Percentiles rank a stretch among this genome's conserved stretches.
Conservation (phyloP, 2,113 vertebrate species). For the Raphicerus campestris region DNA sequence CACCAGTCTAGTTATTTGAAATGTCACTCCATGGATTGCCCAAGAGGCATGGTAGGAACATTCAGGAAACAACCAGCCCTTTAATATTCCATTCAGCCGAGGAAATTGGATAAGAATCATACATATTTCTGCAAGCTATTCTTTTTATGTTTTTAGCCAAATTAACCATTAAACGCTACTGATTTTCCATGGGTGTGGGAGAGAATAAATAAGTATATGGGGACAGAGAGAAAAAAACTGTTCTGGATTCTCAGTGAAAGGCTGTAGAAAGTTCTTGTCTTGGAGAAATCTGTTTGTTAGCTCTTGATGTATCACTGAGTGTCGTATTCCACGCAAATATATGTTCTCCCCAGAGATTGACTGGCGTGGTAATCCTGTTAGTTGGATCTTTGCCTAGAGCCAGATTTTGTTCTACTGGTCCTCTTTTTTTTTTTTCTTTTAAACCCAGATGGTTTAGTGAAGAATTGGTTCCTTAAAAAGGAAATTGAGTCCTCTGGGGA, state of each 20-base stretch:
- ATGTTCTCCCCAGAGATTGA: neutral
- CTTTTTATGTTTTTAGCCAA: conserved; percentile 35
- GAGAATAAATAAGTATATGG: neutral
- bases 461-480: neutral
- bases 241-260: neutral
- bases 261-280: neutral
- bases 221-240: neutral
- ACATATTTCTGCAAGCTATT: neutral
- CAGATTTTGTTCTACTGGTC: neutral
- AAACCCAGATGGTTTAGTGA: neutral
- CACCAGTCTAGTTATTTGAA: too few relatives aligned
- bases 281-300: neutral
- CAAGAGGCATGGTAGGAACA: conserved; percentile 36
- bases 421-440: neutral
- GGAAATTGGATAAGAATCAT: conserved; percentile 21
- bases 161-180: conserved; percentile 20
- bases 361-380: neutral
- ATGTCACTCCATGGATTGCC: conserved; percentile 14
- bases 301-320: neutral
- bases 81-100: neutral
- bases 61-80: conserved; percentile 28
- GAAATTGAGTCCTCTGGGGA: neutral
- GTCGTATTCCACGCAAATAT: neutral
- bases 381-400: neutral
- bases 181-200: neutral